Evolutionary conservation across 2,888 invertebrate genomes (phyloP), one percentile per base, ranked within the genome.

Genomic region (Cephus pulcher): DNA sequence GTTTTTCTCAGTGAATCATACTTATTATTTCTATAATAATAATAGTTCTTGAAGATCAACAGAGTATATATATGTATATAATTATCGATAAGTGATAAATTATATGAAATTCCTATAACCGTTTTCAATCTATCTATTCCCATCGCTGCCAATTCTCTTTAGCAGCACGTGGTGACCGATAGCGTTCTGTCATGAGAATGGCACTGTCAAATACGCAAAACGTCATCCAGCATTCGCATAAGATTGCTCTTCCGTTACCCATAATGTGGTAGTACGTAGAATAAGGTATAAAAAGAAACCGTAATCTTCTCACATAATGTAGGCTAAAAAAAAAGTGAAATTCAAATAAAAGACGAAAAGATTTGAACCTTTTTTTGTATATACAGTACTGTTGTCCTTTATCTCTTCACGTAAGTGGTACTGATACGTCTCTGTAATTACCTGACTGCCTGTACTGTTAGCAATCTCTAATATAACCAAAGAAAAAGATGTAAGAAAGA

Each of bases 401-500:
- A 6, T 15, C 74, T 32, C 23, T 40, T 40, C 6, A 23, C 23
- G 2, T 23, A 23, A 23, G 1, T 56, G 56, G 23, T 9, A 56
- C 56, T 23, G 40, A 23, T 9, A 15, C 6, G 0, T 56, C 9
- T 56, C 23, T 9, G 15, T 56, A 23, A 56, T 56, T 56, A 56
- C 9, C 23, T 56, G 9, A 56, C 15, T 56, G 56, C 56, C 23
- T 6, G 56, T 56, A 56, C 56, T 56, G 56, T 56, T 56, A 56
- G 56, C 23, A 56, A 9, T 56, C 40, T 40, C 56, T 56, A 80
- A 82, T 81, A 80, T 82, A 81, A 74, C 76, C 37, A 69, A 34
- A 79, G 81, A 84, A 85, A 85, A 85, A 82, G 80, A 3, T 12
- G 35, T 76, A 82, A 83, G 79, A 82, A 75, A 73, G n/a, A 30